phyloP scores from a whole-genome alignment of 2,797 vertebrate species.

The Chaetophractus vellerosus region DNA sequence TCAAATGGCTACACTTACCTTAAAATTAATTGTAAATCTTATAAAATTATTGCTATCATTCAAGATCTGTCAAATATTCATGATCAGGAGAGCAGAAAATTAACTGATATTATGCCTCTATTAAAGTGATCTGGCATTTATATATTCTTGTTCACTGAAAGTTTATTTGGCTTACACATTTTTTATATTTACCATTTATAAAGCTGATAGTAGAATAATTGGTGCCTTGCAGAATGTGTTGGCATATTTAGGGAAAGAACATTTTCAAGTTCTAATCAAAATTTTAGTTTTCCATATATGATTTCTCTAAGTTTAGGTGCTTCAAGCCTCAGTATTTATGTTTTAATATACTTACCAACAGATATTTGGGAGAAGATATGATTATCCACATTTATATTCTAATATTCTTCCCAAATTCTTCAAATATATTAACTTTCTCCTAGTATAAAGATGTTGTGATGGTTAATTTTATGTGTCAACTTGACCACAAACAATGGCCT shows the following conservation, averaged over 20 bases:
- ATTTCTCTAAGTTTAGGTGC: neutral
- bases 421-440: neutral
- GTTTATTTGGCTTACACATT: neutral
- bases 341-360: neutral
- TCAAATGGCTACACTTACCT: too few species aligned
- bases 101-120: neutral
- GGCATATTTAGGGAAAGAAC: neutral
- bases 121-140: slow-evolving; percentile 5
- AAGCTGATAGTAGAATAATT: neutral
- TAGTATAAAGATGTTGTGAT: neutral
- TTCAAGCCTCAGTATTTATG: neutral
- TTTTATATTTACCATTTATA: neutral
- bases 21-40: neutral
- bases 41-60: neutral
- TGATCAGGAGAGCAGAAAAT: neutral
- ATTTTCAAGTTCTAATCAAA: slow-evolving; percentile 33
- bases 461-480: too few species aligned
- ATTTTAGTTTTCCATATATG: neutral
- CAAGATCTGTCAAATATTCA: neutral
- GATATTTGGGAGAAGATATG: neutral
- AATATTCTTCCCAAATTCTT: neutral
- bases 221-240: neutral
- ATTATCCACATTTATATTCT: neutral
- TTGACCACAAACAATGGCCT: too few species aligned
- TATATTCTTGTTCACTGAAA: neutral